phyloP scores from a whole-genome alignment of 2,113 vertebrate species.

The Saccopteryx bilineata region DNA sequence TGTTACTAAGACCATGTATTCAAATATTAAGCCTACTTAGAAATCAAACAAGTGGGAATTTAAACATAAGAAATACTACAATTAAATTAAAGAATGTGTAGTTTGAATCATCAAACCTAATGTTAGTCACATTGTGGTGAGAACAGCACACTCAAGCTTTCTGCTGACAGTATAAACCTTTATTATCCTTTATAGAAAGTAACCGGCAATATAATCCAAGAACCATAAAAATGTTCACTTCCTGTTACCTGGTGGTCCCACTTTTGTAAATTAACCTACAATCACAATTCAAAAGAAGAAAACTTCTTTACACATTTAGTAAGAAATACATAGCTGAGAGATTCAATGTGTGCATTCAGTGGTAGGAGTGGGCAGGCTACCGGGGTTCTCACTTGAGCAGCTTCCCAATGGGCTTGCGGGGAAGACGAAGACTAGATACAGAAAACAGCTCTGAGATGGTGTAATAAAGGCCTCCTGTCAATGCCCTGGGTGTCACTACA shows the following conservation, averaged over 20 bases:
- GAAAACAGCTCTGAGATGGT: not conserved
- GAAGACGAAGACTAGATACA: not conserved
- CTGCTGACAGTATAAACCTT: not conserved
- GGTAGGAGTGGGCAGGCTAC: not conserved
- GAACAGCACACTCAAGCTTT: not conserved
- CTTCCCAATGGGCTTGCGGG: not conserved
- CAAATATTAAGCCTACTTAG: not conserved
- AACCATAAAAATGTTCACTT: slow-evolving; percentile 31
- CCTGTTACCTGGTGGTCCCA: not conserved
- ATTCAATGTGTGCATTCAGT: not conserved
- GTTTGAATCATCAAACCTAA: slow-evolving; percentile 12
- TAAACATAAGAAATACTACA: slow-evolving; percentile 38
- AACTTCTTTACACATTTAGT: not conserved
- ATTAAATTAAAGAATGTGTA: not conserved
- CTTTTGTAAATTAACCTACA: not conserved
- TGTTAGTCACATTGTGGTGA: not conserved
- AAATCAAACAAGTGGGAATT: slow-evolving; percentile 37
- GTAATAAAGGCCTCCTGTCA: not conserved
- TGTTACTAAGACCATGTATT: not conserved
- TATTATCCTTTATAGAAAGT: not conserved
- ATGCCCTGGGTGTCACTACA: not conserved
- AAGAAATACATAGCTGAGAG: not conserved
- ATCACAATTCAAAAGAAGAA: slow-evolving; percentile 21
- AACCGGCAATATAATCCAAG: not conserved
- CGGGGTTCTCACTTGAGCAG: not conserved